Conservation (phyloP, 2,797 vertebrate species). For the Sebastes itinus region DNA sequence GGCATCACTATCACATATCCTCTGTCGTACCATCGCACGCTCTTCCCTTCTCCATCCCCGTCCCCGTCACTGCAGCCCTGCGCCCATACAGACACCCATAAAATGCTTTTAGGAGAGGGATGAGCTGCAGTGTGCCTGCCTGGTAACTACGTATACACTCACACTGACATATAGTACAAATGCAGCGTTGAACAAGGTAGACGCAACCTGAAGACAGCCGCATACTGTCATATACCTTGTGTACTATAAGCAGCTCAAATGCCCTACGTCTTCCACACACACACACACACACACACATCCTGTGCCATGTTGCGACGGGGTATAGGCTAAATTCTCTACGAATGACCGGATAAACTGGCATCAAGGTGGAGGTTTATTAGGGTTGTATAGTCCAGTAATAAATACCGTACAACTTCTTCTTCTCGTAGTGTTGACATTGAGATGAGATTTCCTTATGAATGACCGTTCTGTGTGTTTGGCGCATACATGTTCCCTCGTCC, state of each 20-base stretch:
- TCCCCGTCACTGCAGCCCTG: slow-evolving; percentile 71
- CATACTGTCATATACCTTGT: slow-evolving; percentile 26
- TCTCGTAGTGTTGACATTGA: slow-evolving; percentile 32
- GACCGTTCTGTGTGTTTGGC: background rate
- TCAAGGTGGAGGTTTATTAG: slow-evolving; percentile 37
- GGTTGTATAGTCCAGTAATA: slow-evolving; percentile 28
- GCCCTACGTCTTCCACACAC: slow-evolving; percentile 1
- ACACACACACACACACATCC: slow-evolving; percentile 15
- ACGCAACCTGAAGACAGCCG: slow-evolving; percentile 41
- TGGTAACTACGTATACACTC: slow-evolving; percentile 44
- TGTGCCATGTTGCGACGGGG: slow-evolving; percentile 52
- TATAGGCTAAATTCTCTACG: slow-evolving; percentile 38
- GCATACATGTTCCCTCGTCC: slow-evolving; percentile 1
- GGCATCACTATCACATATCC: slow-evolving; percentile 32
- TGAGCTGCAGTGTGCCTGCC: slow-evolving; percentile 69
- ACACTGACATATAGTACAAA: slow-evolving; percentile 47
- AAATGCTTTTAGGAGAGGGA: slow-evolving; percentile 73
- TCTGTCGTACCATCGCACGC: slow-evolving; percentile 25
- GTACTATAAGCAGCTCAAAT: slow-evolving; percentile 21
- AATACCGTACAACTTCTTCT: slow-evolving; percentile 25
- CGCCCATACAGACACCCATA: slow-evolving; percentile 73
- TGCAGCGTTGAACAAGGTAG: slow-evolving; percentile 43
- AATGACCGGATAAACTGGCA: slow-evolving; percentile 28
- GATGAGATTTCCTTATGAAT: slow-evolving; percentile 29
- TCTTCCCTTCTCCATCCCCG: slow-evolving; percentile 45